phyloP scores from a whole-genome alignment of 2,113 vertebrate genomes.

The Pao palembangensis region DNA sequence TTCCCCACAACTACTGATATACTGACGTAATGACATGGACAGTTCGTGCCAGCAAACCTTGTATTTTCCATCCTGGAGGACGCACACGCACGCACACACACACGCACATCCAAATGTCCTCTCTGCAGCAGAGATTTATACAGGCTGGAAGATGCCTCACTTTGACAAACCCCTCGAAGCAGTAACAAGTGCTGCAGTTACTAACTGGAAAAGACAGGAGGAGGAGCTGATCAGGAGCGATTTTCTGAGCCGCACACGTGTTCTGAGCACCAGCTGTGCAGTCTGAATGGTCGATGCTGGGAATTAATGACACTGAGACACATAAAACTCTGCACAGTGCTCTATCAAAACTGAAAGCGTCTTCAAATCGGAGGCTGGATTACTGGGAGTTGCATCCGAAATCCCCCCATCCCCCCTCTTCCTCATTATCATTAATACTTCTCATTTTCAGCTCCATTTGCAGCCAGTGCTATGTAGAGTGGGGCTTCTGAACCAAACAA shows the following conservation, averaged over 20 bases:
- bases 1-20: constrained; percentile 20
- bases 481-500: not conserved
- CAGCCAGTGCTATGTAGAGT: not conserved
- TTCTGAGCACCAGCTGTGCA: constrained; percentile 11
- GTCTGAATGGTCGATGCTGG: constrained; percentile 5
- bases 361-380: constrained; percentile 23
- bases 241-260: not conserved
- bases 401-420: not conserved
- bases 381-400: constrained; percentile 12
- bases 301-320: constrained; percentile 20
- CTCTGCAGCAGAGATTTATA: constrained; percentile 3
- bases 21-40: constrained; percentile 13
- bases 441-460: not conserved
- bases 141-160: constrained; percentile 3
- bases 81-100: no score
- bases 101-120: constrained; percentile 3
- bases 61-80: not conserved
- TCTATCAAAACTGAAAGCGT: constrained; percentile 14
- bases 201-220: not conserved
- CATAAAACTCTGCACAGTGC: constrained; percentile 22
- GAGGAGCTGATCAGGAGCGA: no score
- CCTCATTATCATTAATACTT: constrained; percentile 7
- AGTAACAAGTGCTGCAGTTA: constrained; percentile 3
- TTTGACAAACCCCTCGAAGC: constrained; percentile 12
- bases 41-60: constrained; percentile 12